Evolutionary conservation across 2,888 invertebrate genomes (phyloP), one percentile per base, ranked within the genome.

Genomic region (Anticlea derivata): DNA sequence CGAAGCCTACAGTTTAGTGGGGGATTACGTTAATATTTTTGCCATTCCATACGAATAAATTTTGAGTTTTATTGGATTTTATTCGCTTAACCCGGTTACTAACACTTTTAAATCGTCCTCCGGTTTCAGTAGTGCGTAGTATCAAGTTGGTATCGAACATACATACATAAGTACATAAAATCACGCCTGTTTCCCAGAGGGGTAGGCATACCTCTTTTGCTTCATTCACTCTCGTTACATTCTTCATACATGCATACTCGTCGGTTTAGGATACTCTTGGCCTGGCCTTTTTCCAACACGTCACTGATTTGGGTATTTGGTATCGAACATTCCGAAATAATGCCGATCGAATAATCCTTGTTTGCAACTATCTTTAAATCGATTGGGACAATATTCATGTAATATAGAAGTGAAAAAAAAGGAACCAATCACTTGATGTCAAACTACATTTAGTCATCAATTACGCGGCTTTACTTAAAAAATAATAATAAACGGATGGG

Each of bases 11-110:
- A 66, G 59, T 73, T 73, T 68, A 69, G 58, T 68, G 56, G 57
- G 54, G 70, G 72, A 71, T 72, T 68, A 71, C 62, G 66, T 47
- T 66, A 66, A 64, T 60, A 66, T 66, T 66, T 60, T 61, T 63
- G 54, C 54, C 56, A 50, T 65, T 66, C 65, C 62, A 62, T 70
- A 67, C 60, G 70, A 63, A 69, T 72, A 67, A 73, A 70, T 66
- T 61, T 67, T 61, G 66, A 61, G 65, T 65, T 70, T 68, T 66
- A 67, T 66, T 59, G 65, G 63, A 67, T 71, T 68, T 66, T 63
- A 64, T 61, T 67, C 59, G 67, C 60, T 70, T 63, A 67, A 66
- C 61, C 67, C 50, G 43, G 56, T 66, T 62, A 61, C 60, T 60
- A 62, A 68, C 65, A 67, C 62, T 69, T 64, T 66, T 33, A 33